Base-by-base conservation (phyloP, 2,888 invertebrate genomes). In the Deroplatys truncata region DNA sequence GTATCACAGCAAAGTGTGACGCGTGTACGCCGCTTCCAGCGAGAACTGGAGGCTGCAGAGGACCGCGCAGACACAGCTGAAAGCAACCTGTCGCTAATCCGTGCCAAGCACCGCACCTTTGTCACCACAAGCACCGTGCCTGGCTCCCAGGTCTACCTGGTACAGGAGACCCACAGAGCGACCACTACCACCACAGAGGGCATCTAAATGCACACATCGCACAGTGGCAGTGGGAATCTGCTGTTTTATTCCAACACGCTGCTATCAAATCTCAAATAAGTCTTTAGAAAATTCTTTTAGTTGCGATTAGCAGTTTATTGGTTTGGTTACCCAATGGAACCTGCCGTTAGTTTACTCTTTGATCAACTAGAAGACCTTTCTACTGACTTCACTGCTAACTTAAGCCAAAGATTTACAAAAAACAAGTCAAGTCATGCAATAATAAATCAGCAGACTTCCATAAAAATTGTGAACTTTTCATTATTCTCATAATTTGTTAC, bases 71-170 rank as follows among this genome's bases (percentile, higher is more conserved):
- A 99, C 93, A 96, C 96, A 92, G 98, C 98, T 92, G 98, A 99
- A 95, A 97, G 97, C 95, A 98, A 97, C 94, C 96, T 99, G 94
- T 97, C 97, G 92, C 95, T 99, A 94, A 98, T 99, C 95, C 97
- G 99, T 93, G 98, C 99, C 95, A 99, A 99, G 96, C 99, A 99
- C 95, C 98, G 99, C 95, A 98, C 98, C 94, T 98, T 98, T 95
- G 98, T 98, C 93, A 98, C 98, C 95, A 98, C 98, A 94, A 97
- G 97, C 94, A 96, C 97, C 92, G 97, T 98, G 92, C 98, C 98
- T 94, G 98, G 98, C 93, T 98, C 98, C 93, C 97, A 97, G 95
- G 97, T 98, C 92, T 98, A 98, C 95, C 95, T 98, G 94, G 98
- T 98, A 92, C 97, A 97, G 95, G 98, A 98, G 94, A 96, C 97